Base-by-base conservation (phyloP, 2,888 invertebrate genomes). In the Heliconius ismenius region DNA sequence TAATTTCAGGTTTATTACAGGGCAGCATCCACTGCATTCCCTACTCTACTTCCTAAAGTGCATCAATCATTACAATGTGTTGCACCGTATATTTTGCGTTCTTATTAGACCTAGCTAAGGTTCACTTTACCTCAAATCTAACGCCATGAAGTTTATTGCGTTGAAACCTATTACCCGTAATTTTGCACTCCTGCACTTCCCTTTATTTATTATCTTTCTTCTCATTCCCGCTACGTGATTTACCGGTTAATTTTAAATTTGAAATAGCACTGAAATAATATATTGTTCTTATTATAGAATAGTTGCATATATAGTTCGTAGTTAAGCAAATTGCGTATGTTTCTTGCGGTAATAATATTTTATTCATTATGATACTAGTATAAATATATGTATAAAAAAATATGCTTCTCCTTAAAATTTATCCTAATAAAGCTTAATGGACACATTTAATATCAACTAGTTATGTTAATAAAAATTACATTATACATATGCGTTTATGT, bases 221-320 rank as follows among this genome's bases (percentile, higher is more conserved):
- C 79, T 81, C 81, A 81, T 83, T 83, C 83, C 83, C 84, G 82
- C 83, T 84, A 83, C 83, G 85, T 87, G 86, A 87, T 87, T 86
- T 89, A 89, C 86, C 81, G 81, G 83, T 83, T 87, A 86, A 88
- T 88, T 86, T 80, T 26, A 80, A 77, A 79, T 78, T 76, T 79
- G 77, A 79, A 77, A 73, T 75, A 77, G 79, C 73, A 73, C 32
- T 58, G 39, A 32, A 70, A 32, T 70, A 58, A 58, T 70, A 58
- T 70, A 70, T 36, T 70, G 32, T 36, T 36, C 15, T 24, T 39
- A 39, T 69, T 24, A 36, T n/a, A 58, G 32, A 32, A 15, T 58
- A 36, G 49, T 54, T 54, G 18, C 32, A 24, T 39, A 24, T 39
- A 39, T 43, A 7, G 15, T 24, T 39, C 15, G 15, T 39, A 24